These are phyloP conservation scores for Cydia pomonella DNA, from an alignment of 1,140 invertebrate genomes.

Conservation along the genomic window DNA sequence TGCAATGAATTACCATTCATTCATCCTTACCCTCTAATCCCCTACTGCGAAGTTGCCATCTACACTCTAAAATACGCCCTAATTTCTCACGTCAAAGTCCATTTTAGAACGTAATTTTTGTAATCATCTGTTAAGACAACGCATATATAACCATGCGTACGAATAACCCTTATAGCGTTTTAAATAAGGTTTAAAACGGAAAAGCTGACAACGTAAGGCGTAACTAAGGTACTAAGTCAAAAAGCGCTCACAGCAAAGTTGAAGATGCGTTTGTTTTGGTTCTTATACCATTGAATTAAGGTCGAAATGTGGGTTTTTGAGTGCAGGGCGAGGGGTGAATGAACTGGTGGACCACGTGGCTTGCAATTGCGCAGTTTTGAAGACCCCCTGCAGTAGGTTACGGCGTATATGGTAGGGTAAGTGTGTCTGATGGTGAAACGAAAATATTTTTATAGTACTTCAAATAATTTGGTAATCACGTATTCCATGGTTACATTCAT, in stretches of 20 bases:
- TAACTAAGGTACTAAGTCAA: constrained; percentile 22
- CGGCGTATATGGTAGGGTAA: constrained; percentile 58
- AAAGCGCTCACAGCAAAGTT: constrained; percentile 39
- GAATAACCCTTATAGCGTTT: neutral
- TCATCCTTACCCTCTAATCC: constrained; percentile 29
- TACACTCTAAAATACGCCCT: neutral
- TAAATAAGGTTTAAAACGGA: neutral
- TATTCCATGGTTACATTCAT: too few relatives aligned
- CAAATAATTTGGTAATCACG: too few relatives aligned
- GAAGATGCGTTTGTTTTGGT: constrained; percentile 39
- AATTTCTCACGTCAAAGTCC: neutral
- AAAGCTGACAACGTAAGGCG: neutral
- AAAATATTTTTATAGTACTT: constrained; percentile 19
- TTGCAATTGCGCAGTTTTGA: constrained; percentile 73
- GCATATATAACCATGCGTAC: neutral
- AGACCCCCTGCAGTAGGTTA: constrained; percentile 68
- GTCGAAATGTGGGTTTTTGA: constrained; percentile 25
- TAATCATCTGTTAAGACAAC: neutral
- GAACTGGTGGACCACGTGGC: constrained; percentile 65
- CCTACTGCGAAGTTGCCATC: neutral
- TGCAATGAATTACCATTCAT: constrained; percentile 27
- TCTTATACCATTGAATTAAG: constrained; percentile 19
- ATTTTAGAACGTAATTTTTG: constrained; percentile 12
- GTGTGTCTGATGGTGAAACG: constrained; percentile 13
- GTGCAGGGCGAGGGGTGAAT: constrained; percentile 52